These are phyloP conservation scores for Andrena marginata DNA, from an alignment of 2,888 invertebrate species.

Conservation along the genomic window DNA sequence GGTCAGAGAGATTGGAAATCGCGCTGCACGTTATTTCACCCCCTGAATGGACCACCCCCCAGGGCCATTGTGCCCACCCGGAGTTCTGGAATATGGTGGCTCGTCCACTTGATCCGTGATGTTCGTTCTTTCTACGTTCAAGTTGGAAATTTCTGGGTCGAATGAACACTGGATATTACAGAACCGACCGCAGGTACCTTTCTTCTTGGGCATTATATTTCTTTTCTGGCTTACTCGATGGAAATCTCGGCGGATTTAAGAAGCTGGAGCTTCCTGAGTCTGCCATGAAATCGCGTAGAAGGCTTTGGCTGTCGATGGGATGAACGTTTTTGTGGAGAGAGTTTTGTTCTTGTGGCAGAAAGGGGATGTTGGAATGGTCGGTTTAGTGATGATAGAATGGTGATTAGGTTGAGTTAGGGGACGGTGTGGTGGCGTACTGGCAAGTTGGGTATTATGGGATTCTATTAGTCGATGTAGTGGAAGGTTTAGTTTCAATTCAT, in stretches of 20 bases:
- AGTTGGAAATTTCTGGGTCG: slow-evolving; percentile 41
- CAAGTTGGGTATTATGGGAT: too few relatives aligned
- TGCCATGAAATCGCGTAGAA: slow-evolving; percentile 17
- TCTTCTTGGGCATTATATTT: slow-evolving; percentile 33
- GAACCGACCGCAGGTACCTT: slow-evolving; percentile 20
- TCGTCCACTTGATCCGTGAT: background rate
- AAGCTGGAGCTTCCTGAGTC: slow-evolving; percentile 7
- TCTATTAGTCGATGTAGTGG: too few relatives aligned
- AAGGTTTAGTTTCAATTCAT: too few relatives aligned
- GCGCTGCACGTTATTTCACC: slow-evolving; percentile 63
- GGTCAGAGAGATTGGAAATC: slow-evolving; percentile 70
- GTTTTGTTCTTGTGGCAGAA: too few relatives aligned
- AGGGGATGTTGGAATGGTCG: too few relatives aligned
- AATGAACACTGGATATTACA: slow-evolving; percentile 49
- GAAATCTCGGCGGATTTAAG: slow-evolving; percentile 33
- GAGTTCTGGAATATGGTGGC: slow-evolving; percentile 30
- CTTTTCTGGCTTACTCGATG: slow-evolving; percentile 7
- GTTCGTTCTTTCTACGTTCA: background rate
- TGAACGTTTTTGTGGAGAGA: background rate
- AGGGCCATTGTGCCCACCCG: slow-evolving; percentile 45
- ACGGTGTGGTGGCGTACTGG: too few relatives aligned
- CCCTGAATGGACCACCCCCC: slow-evolving; percentile 42
- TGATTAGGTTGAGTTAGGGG: too few relatives aligned
- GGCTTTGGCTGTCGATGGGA: background rate
- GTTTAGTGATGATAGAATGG: too few relatives aligned